Evolutionary conservation across 2,888 invertebrate species (phyloP).

Genomic region (Calephelis perditalis): DNA sequence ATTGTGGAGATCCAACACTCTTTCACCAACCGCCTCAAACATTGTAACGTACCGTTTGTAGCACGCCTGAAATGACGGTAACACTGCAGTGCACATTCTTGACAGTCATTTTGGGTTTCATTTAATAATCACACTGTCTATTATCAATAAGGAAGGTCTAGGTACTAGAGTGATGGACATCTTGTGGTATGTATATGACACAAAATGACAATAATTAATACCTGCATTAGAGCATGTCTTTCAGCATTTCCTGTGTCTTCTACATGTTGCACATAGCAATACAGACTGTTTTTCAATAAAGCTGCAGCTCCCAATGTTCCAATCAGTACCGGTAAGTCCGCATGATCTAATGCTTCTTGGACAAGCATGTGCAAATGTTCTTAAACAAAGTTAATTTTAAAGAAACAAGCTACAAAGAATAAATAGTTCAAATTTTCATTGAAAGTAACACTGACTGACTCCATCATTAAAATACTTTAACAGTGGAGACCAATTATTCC

Average conservation of each 20-base stretch:
- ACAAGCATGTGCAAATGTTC: constrained; percentile 88
- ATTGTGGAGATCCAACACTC: constrained; percentile 88
- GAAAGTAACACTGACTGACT: too few species aligned
- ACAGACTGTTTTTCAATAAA: constrained; percentile 86
- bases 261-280: constrained; percentile 84
- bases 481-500: too few species aligned
- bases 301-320: constrained; percentile 90
- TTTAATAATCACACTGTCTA: too few species aligned
- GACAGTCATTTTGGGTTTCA: too few species aligned
- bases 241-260: constrained; percentile 65
- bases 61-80: constrained; percentile 55
- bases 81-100: too few species aligned
- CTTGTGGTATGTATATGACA: too few species aligned
- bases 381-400: constrained; percentile 36
- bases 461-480: too few species aligned
- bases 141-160: too few species aligned
- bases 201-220: constrained; percentile 23
- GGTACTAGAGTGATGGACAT: too few species aligned
- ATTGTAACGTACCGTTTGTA: constrained; percentile 89
- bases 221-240: constrained; percentile 58
- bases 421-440: too few species aligned
- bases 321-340: constrained; percentile 87
- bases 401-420: too few species aligned
- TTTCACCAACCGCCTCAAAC: constrained; percentile 90
- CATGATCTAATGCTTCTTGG: constrained; percentile 91